Conservation (phyloP, 2,113 vertebrate species). For the Prunella fulvescens region DNA sequence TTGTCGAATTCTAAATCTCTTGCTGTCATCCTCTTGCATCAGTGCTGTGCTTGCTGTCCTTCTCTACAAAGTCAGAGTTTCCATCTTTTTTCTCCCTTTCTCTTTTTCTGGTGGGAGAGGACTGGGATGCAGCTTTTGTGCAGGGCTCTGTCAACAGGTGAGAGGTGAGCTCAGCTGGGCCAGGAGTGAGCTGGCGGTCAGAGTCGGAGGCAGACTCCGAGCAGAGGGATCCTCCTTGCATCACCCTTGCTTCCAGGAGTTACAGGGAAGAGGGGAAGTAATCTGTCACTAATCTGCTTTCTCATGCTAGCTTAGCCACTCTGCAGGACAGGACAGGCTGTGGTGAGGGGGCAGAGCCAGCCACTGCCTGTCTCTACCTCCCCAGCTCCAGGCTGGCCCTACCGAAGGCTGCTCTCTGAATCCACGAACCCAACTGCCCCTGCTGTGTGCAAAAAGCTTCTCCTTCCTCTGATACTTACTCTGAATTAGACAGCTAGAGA, state of each 20-base stretch:
- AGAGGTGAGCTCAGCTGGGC: background rate
- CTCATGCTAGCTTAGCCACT: background rate
- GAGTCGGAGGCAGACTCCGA: background rate
- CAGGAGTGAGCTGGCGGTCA: background rate
- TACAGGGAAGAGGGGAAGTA: background rate
- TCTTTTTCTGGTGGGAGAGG: background rate
- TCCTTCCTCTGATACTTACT: background rate
- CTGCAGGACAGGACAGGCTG: background rate
- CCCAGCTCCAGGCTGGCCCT: background rate
- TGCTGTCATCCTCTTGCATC: background rate
- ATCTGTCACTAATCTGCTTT: constrained; percentile 14
- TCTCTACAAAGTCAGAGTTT: background rate
- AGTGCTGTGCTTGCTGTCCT: background rate
- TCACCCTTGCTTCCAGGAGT: background rate
- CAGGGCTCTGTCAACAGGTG: background rate
- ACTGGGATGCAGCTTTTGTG: background rate
- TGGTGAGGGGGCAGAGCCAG: background rate
- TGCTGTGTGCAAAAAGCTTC: background rate
- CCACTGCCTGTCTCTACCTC: background rate
- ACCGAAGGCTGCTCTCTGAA: background rate
- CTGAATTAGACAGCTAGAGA: background rate
- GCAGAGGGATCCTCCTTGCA: constrained; percentile 3
- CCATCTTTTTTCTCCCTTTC: background rate
- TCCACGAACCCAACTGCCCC: accelerated
- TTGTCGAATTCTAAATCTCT: background rate